Evolutionary conservation across 2,113 vertebrate species (phyloP), one percentile per base, ranked within the genome.

Genomic region (Calidris pygmaea): DNA sequence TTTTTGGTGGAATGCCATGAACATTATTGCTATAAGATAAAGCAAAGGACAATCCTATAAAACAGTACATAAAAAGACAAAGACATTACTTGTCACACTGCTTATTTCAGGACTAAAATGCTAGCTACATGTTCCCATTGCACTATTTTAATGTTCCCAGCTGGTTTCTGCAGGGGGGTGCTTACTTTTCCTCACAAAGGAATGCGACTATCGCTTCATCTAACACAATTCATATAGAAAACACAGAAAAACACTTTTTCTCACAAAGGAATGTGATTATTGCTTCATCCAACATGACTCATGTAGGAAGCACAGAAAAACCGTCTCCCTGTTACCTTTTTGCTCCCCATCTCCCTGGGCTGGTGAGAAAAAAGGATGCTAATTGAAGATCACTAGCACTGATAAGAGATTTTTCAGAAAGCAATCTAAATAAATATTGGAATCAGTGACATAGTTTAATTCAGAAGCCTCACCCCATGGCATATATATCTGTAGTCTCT

Each of bases 51-150:
- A 50, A 71, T 85, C 37, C 73, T 80, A 85, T 87, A 96, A 96
- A 92, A 78, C n/a, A 91, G 66, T 43, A 70, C 89, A 91, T 89
- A 95, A 95, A 87, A 95, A 92, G 66, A 87, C 74, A 91, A 94
- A 92, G 68, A 67, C 34, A 55, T 23, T 86, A 35, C 60, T 76
- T 91, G 80, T 81, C 53, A 73, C 50, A 59, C 7, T 87, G 60
- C 58, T 92, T 83, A 74, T 91, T 89, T 82, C 74, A 95, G 70
- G n/a, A 30, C 86, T 84, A 79, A 89, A 94, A 87, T 62, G 35
- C 76, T 95, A 65, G 39, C 56, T 90, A 37, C 45, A 14, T 50
- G 30, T 89, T 95, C 45, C 8, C 2, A 3, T 27, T 91, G 45
- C 35, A 50, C 62, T 79, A 6, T 79, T 96, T 94, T 96, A 95